Percentiles rank a stretch among this genome's conserved stretches.
Conservation (phyloP, 2,888 invertebrate species). For the Lithophane semibrunnea region DNA sequence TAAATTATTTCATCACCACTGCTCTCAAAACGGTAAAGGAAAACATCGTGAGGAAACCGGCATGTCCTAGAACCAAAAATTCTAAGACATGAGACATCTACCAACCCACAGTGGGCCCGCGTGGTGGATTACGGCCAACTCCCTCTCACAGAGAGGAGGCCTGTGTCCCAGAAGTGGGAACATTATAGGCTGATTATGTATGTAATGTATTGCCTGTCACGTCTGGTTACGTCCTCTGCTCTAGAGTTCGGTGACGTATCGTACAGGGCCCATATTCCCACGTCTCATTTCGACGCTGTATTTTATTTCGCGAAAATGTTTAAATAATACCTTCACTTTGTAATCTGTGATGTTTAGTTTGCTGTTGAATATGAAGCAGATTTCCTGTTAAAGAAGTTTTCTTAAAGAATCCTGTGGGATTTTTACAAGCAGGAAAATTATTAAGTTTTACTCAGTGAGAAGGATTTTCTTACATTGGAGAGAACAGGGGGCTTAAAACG, state of each 20-base stretch:
- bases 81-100: too few species aligned
- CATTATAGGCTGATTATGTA: too few species aligned
- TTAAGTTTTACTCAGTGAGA: background rate
- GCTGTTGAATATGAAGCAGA: slow-evolving; percentile 9
- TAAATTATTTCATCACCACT: too few species aligned
- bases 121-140: too few species aligned
- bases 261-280: slow-evolving; percentile 75
- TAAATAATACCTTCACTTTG: slow-evolving; percentile 64
- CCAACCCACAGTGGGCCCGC: too few species aligned
- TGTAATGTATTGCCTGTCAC: too few species aligned
- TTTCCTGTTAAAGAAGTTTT: slow-evolving; percentile 9
- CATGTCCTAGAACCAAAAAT: too few species aligned
- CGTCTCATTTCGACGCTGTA: slow-evolving; percentile 77
- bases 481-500: too few species aligned
- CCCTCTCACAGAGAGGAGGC: too few species aligned
- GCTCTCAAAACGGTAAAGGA: too few species aligned
- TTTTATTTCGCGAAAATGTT: slow-evolving; percentile 75
- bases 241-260: slow-evolving; percentile 67
- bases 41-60: too few species aligned
- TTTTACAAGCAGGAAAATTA: background rate
- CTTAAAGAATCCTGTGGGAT: slow-evolving; percentile 15
- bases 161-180: too few species aligned
- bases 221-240: slow-evolving; percentile 54
- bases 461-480: background rate
- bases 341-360: slow-evolving; percentile 53